phyloP scores from a whole-genome alignment of 2,113 vertebrate genomes.

The Tachuris rubrigastra region DNA sequence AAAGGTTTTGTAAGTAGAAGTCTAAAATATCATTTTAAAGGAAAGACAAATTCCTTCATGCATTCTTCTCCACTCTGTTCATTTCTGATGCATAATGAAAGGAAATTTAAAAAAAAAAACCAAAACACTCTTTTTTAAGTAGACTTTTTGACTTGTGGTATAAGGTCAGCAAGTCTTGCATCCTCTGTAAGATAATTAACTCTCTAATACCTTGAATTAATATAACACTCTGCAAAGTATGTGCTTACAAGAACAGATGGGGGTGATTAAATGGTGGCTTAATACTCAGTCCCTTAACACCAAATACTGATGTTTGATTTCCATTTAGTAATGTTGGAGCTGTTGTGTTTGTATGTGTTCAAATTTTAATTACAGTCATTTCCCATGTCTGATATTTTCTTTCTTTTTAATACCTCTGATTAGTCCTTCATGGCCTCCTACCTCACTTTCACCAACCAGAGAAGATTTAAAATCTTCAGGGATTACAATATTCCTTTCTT shows the following conservation, averaged over 20 bases:
- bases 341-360: neutral
- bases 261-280: neutral
- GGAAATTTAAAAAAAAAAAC: neutral
- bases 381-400: conserved; percentile 49
- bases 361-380: conserved; percentile 48
- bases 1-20: neutral
- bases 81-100: neutral
- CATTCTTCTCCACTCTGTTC: accelerated
- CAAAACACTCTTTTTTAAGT: neutral
- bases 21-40: neutral
- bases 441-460: neutral
- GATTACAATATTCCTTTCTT: neutral
- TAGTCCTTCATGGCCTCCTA: neutral
- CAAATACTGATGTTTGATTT: conserved; percentile 2
- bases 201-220: neutral
- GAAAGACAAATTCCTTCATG: neutral
- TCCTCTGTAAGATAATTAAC: conserved; percentile 1
- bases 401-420: conserved; percentile 48
- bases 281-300: neutral
- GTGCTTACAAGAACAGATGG: neutral
- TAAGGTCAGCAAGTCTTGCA: neutral
- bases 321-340: neutral
- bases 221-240: neutral
- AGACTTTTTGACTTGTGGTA: neutral
- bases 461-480: neutral